Base-by-base conservation (phyloP, 1,140 invertebrate genomes). In the Hormaphis cornu region DNA sequence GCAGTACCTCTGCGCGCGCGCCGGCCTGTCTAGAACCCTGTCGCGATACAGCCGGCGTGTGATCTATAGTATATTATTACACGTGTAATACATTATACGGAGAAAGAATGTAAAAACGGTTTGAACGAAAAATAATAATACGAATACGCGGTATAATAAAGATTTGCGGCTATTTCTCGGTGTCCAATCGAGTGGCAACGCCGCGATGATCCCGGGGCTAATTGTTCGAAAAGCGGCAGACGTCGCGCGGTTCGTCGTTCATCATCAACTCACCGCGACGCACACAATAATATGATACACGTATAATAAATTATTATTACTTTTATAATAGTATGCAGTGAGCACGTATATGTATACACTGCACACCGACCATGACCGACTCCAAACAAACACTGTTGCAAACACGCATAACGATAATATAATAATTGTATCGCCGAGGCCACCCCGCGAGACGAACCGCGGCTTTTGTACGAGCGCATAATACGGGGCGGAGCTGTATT, bases 141-240 rank as follows among this genome's bases (percentile, higher is more conserved):
- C n/a, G 14, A 22, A 33, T 22, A 35, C 33, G 26, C 30, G 30
- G 30, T 22, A 30, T 44, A 56, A 63, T 63, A 48, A 46, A 63
- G 59, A 63, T 63, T 63, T 46, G 59, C 59, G 42, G 40, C 59
- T 35, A 48, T 28, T n/a, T n/a, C n/a, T n/a, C n/a, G n/a, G 59
- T 12, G 10, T 46, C 59, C 59, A 63, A 63, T 63, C 59, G 59
- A 63, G 59, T 63, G 59, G 59, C 44, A 63, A 63, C 59, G 26
- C 42, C 44, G 59, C 18, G 42, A 46, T 46, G 42, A 48, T 63
- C 59, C n/a, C 40, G 26, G 28, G 26, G 40, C 59, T 63, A 63
- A 63, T 63, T 63, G 59, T 63, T 63, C 22, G 59, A 63, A 63
- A 48, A 48, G 42, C 59, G 53, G 52, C 28, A 18, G n/a, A n/a